Conservation (phyloP, 2,113 vertebrate species). For the Lontra canadensis region DNA sequence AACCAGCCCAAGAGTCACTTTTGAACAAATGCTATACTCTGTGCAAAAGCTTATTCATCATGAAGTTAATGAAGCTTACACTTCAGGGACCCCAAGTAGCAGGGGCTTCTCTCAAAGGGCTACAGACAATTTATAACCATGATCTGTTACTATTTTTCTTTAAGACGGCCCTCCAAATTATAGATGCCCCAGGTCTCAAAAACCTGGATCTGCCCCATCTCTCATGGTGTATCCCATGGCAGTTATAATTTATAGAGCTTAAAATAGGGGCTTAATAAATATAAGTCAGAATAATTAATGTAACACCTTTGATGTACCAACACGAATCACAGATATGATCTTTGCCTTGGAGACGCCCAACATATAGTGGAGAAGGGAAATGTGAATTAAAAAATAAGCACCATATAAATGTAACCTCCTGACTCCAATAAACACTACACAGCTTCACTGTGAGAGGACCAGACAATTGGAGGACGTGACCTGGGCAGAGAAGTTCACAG, state of each 20-base stretch:
- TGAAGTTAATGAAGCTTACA: neutral
- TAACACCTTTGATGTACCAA: neutral
- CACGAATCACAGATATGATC: neutral
- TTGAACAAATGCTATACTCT: neutral
- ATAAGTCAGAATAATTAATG: neutral
- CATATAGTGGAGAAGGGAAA: neutral
- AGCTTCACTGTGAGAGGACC: neutral
- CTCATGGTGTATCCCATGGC: neutral
- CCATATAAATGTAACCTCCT: neutral
- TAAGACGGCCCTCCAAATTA: neutral
- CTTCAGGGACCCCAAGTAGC: neutral
- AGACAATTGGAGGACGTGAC: neutral
- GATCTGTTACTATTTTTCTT: neutral
- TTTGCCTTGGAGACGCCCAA: neutral
- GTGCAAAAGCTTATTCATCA: neutral
- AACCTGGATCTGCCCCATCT: neutral
- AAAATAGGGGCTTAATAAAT: neutral
- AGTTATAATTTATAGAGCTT: neutral
- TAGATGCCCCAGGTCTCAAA: neutral
- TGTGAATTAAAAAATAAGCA: neutral
- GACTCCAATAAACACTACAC: neutral
- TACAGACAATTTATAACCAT: neutral
- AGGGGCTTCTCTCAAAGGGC: neutral
- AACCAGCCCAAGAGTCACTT: neutral
- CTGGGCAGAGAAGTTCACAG: neutral